Percentiles rank a stretch among this genome's conserved stretches.
Conservation (phyloP, 30 jellyfish, hydroid and myxozoan genomes). For the Mastigias papua region DNA sequence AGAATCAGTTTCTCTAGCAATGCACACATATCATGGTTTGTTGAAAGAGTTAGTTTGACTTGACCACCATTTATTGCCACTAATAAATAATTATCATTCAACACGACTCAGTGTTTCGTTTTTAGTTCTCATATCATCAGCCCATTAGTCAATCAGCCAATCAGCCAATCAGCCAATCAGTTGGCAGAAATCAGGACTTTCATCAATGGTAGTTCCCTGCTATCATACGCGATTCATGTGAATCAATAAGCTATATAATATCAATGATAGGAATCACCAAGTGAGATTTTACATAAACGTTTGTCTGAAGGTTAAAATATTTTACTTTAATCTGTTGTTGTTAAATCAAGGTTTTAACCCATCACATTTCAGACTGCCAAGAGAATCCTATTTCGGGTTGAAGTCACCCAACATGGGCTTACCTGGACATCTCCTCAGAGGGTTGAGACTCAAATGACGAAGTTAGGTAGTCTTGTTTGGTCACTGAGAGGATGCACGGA, state of each 20-base stretch:
- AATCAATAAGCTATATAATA: too few species aligned
- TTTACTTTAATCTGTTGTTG: not conserved
- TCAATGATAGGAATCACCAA: too few species aligned
- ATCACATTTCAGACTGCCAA: conserved; percentile 13
- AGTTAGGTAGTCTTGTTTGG: conserved; percentile 31
- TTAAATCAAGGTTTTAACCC: not conserved
- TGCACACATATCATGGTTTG: not conserved
- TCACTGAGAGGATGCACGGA: not conserved
- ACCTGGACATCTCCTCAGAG: conserved; percentile 52
- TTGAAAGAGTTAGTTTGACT: not conserved
- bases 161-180: too few species aligned
- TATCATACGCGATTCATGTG: too few species aligned
- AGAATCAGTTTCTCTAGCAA: not conserved
- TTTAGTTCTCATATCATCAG: too few species aligned
- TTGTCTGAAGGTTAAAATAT: not conserved
- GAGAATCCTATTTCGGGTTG: conserved; percentile 34
- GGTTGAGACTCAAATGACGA: conserved; percentile 20
- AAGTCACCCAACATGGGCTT: conserved; percentile 1
- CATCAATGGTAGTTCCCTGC: too few species aligned
- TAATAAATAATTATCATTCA: too few species aligned
- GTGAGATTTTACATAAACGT: not conserved
- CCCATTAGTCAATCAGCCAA: too few species aligned
- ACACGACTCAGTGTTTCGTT: too few species aligned
- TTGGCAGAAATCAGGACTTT: too few species aligned
- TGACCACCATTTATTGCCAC: too few species aligned